Evolutionary conservation across 2,888 invertebrate genomes (phyloP), one percentile per base, ranked within the genome.

Genomic region (Trichogramma evanescens): DNA sequence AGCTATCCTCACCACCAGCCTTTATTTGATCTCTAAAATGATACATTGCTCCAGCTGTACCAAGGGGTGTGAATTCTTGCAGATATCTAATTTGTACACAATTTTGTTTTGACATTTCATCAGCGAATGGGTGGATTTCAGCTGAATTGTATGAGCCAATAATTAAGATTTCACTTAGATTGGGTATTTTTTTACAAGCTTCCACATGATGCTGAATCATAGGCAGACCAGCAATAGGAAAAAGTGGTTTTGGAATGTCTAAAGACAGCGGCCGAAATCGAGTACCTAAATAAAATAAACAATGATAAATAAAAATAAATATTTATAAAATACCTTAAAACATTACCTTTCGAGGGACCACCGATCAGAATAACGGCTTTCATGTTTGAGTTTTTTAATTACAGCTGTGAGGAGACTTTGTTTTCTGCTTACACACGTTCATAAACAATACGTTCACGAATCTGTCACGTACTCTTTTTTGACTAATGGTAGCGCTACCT

Each of bases 161-260:
- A 56, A 99, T 85, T 6, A 98, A 82, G 57, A 99, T 91, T 81
- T 99, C 98, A 71, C 87, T 89, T 66, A 98, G 83, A 61, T 87
- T 86, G 38, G 86, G 81, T 38, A 97, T 80, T 75, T 86, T 82
- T 41, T 84, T 83, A 72, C 96, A 95, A 52, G 97, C 95, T 78
- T 96, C 95, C 56, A 99, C 95, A 73, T 97, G 95, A 75, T 99
- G 98, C 74, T 98, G 95, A 63, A 99, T 93, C 64, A 98, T 84
- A 0, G 98, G 97, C 48, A 93, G 80, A 0, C 99, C 99, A 55
- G 96, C 99, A 9, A 99, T 90, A 0, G 97, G 97, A 78, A 99
- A 99, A 10, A 99, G 78, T 0, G 98, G 98, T 78, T 99, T 99
- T 0, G 99, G 97, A n/a, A 92, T 88, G 75, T 98, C 97, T 62